Percentiles rank a stretch among this genome's conserved stretches.
phyloP scores from a whole-genome alignment of 2,888 invertebrate species.

The Spicauda simplicius region DNA sequence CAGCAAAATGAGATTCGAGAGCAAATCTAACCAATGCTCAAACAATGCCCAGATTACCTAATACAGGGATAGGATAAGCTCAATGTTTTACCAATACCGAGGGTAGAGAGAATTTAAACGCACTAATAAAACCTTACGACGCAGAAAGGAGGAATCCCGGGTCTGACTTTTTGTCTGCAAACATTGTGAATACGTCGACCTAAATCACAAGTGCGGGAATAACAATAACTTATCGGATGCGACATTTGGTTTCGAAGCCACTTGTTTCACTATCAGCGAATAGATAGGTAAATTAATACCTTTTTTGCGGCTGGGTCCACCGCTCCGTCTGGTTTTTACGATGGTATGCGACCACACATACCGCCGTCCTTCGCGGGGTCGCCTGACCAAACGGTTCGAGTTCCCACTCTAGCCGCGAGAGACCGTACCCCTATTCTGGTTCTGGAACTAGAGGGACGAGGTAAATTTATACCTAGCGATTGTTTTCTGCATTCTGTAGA shows the following conservation, averaged over 20 bases:
- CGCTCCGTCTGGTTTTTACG: too few relatives aligned
- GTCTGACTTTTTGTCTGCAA: slow-evolving; percentile 27
- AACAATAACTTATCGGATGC: slow-evolving; percentile 25
- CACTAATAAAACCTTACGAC: slow-evolving; percentile 23
- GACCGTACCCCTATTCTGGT: too few relatives aligned
- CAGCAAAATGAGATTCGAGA: background rate
- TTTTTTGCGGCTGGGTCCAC: too few relatives aligned
- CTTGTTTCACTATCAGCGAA: background rate
- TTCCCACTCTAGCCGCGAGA: too few relatives aligned
- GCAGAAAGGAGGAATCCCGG: slow-evolving; percentile 16
- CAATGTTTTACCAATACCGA: slow-evolving; percentile 18
- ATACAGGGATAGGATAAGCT: slow-evolving; percentile 2
- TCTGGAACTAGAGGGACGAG: too few relatives aligned
- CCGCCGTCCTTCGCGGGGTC: too few relatives aligned
- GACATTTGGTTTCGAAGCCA: slow-evolving; percentile 15
- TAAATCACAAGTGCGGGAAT: slow-evolving; percentile 20
- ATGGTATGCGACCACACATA: too few relatives aligned
- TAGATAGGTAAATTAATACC: too few relatives aligned
- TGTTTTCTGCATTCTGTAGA: too few relatives aligned
- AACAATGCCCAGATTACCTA: background rate
- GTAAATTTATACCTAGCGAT: too few relatives aligned
- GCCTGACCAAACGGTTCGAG: too few relatives aligned
- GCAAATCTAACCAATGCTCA: background rate
- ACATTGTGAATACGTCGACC: slow-evolving; percentile 22
- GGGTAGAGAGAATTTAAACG: slow-evolving; percentile 18